These are phyloP conservation scores for Acanthiza pusilla DNA, from an alignment of 2,797 vertebrate species.

Conservation along the genomic window DNA sequence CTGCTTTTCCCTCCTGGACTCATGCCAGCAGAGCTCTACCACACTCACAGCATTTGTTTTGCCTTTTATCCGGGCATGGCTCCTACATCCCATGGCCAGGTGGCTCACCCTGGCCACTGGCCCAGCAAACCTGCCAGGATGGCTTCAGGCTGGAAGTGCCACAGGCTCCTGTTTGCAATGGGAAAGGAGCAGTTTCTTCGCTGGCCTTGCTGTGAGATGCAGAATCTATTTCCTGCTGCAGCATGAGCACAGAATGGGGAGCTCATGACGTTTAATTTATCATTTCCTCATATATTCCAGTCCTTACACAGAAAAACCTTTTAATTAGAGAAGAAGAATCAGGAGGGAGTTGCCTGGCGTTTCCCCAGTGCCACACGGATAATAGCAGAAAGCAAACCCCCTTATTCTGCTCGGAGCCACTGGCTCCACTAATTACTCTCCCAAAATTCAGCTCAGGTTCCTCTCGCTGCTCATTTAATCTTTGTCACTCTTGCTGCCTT, in stretches of 20 bases:
- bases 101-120: neutral
- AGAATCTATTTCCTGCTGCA: conserved; percentile 40
- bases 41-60: neutral
- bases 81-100: fast-evolving
- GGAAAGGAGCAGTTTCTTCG: neutral
- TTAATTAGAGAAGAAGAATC: conserved; percentile 63
- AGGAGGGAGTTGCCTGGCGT: conserved; percentile 24
- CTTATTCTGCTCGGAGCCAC: conserved; percentile 8
- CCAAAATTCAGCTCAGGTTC: conserved; percentile 69
- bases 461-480: conserved; percentile 53
- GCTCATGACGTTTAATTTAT: conserved; percentile 26
- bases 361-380: neutral
- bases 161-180: neutral
- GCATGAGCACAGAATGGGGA: neutral
- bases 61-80: neutral
- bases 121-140: neutral
- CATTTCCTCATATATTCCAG: conserved; percentile 26
- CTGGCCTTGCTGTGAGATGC: neutral
- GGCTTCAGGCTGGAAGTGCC: neutral
- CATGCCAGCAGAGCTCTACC: neutral
- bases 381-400: conserved; percentile 53
- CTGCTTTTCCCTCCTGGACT: neutral
- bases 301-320: conserved; percentile 54
- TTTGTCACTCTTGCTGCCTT: conserved; percentile 51
- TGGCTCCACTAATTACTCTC: conserved; percentile 48